These are phyloP conservation scores for Xerus rutilus DNA, from an alignment of 2,797 vertebrate species.

Conservation along the genomic window DNA sequence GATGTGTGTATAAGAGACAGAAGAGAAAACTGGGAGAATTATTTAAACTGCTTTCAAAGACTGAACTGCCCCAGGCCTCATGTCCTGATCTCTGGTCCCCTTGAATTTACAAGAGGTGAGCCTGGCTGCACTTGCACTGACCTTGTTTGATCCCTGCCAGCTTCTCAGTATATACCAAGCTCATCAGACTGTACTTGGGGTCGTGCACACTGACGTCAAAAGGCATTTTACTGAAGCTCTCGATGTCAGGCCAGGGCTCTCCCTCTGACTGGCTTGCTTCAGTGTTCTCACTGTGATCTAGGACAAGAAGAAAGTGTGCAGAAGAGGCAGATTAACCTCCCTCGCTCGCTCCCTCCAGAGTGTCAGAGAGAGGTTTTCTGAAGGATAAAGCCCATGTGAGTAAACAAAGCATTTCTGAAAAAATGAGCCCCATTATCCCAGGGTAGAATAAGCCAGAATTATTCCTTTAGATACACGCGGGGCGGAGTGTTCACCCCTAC, in stretches of 20 bases:
- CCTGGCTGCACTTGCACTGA: slow-evolving; percentile 78
- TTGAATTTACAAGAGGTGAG: too few species aligned
- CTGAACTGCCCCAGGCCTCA: not conserved
- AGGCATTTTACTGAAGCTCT: slow-evolving; percentile 94
- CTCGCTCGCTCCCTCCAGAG: not conserved
- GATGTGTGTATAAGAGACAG: not conserved
- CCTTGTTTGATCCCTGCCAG: slow-evolving; percentile 91
- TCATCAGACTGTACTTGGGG: slow-evolving; percentile 94
- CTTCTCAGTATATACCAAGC: slow-evolving; percentile 93
- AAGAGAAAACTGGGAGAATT: not conserved
- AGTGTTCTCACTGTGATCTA: slow-evolving; percentile 86
- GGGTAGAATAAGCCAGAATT: not conserved
- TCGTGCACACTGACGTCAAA: slow-evolving; percentile 95
- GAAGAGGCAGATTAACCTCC: not conserved
- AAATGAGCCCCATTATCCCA: not conserved
- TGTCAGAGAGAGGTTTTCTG: not conserved
- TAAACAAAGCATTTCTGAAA: slow-evolving; percentile 25
- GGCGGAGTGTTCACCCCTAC: not conserved
- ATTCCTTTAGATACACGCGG: not conserved
- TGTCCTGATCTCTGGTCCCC: too few species aligned
- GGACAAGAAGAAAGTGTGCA: slow-evolving; percentile 30
- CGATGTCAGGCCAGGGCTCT: slow-evolving; percentile 96
- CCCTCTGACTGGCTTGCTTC: slow-evolving; percentile 87
- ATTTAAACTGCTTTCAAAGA: not conserved
- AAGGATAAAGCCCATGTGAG: not conserved